phyloP scores from a whole-genome alignment of 2,113 vertebrate genomes.

The Microcebus jonahi region DNA sequence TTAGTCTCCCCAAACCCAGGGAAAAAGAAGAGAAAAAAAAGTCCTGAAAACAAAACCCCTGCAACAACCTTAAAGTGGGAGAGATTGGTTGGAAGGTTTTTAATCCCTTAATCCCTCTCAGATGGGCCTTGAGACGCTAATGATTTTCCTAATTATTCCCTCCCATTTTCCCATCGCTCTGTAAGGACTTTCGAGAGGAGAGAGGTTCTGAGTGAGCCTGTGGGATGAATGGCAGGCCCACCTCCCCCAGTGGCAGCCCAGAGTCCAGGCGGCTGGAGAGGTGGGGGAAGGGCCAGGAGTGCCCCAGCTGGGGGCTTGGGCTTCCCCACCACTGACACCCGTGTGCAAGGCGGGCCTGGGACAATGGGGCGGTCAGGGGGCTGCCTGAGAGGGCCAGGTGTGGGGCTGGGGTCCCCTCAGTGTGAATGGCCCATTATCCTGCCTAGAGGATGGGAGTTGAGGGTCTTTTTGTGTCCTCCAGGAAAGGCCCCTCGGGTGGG shows the following conservation, averaged over 20 bases:
- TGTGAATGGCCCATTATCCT: constrained; percentile 73
- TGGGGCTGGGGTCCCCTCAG: constrained; percentile 62
- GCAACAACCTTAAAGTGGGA: constrained; percentile 78
- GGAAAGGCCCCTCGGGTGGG: constrained; percentile 61
- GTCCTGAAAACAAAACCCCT: constrained; percentile 57
- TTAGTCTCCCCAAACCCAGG: constrained; percentile 11
- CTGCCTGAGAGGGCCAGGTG: constrained; percentile 78
- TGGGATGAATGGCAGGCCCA: constrained; percentile 67
- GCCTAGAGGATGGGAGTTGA: constrained; percentile 52
- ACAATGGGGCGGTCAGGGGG: constrained; percentile 57
- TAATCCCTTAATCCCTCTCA: constrained; percentile 90
- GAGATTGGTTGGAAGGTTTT: constrained; percentile 71
- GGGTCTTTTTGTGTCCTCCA: constrained; percentile 64
- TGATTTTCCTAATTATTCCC: constrained; percentile 86
- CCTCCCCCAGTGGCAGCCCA: constrained; percentile 65
- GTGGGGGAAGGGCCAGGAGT: constrained; percentile 73
- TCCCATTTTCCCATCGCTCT: constrained; percentile 86
- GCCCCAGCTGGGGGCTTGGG: constrained; percentile 58
- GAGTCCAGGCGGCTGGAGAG: constrained; percentile 48
- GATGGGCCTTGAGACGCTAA: constrained; percentile 86
- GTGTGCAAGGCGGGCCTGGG: background rate
- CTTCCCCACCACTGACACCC: constrained; percentile 29
- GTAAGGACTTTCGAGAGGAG: constrained; percentile 83
- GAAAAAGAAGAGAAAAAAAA: constrained; percentile 41
- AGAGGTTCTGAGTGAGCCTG: constrained; percentile 64